A percentile compares a stretch with the other conserved stretches of the same genome.
Conservation (phyloP, 2,113 vertebrate genomes). For the Rissa tridactyla region DNA sequence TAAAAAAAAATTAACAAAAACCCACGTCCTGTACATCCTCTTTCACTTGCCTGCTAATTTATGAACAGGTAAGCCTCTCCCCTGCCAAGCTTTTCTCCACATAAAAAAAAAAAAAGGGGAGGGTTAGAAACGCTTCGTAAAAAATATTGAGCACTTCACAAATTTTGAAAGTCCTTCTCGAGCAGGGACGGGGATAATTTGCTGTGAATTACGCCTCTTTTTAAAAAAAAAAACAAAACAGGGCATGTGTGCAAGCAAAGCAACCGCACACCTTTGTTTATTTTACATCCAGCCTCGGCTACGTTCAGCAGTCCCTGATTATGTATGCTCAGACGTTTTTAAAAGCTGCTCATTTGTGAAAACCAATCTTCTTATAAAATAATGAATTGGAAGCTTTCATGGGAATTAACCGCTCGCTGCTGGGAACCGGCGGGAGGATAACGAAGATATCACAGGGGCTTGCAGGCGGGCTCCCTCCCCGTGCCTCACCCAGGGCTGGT, state of each 20-base stretch:
- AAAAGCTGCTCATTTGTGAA: background rate
- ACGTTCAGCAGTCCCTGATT: background rate
- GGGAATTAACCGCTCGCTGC: background rate
- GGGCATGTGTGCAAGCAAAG: background rate
- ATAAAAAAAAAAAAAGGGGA: background rate
- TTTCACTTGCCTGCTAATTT: background rate
- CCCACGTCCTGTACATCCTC: background rate
- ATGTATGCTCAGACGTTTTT: background rate
- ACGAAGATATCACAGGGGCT: background rate
- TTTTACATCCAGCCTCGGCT: background rate
- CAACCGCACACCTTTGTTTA: background rate
- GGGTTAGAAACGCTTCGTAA: background rate
- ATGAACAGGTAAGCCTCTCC: background rate
- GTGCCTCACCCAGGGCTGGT: accelerated
- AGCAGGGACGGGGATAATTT: background rate
- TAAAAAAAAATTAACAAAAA: background rate
- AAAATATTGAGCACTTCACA: background rate
- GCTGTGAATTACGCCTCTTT: background rate
- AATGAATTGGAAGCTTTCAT: background rate
- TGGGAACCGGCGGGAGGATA: background rate
- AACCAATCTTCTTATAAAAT: background rate
- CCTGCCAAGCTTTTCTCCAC: background rate
- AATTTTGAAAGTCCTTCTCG: background rate
- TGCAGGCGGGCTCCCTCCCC: accelerated
- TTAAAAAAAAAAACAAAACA: background rate